Evolutionary conservation across 2,113 vertebrate species (phyloP), one percentile per base, ranked within the genome.

Genomic region (Gadus macrocephalus): DNA sequence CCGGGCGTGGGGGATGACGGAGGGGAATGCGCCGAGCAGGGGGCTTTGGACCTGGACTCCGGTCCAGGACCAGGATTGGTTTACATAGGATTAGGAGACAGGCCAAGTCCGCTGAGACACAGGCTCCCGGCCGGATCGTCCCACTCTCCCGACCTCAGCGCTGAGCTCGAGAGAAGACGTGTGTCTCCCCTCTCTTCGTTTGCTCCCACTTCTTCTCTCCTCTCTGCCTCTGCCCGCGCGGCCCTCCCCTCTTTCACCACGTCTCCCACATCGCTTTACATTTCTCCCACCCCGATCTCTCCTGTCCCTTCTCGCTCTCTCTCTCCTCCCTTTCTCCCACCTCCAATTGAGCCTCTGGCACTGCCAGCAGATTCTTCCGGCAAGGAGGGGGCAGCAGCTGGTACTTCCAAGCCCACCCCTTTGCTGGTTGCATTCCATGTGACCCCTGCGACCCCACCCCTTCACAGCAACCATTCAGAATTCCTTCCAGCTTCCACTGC

Each of bases 361-460:
- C 31, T 31, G 67, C 16, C 68, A 20, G 38, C 38, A 14, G 15
- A 12, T 17, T 62, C 68, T 59, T 68, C 67, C 67, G 67, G 25
- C 19, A 2, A 42, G 25, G 68, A 66, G 22, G 68, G 70, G 22
- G 19, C 69, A 53, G 68, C 59, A 56, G 20, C 59, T 64, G 75
- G 25, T 28, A 38, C 74, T 16, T 66, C 76, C n/a, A 76, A n/a
- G 5, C 66, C 80, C 53, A 83, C 70, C 71, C 68, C 5, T n/a
- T 61, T 66, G 5, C 63, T 69, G n/a, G 31, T 63, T 73, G 69
- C 68, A 71, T 78, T 83, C 77, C 75, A 69, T 15, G 70, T 69
- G 15, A 55, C 73, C 28, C 62, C 81, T 53, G 66, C 67, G 25
- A 53, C 42, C 20, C 67, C 28, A 6, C 9, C 15, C 69, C 38